Evolutionary conservation across 92 coral and sea anemone species (phyloP).

Genomic region (Epizoanthus fatuus): DNA sequence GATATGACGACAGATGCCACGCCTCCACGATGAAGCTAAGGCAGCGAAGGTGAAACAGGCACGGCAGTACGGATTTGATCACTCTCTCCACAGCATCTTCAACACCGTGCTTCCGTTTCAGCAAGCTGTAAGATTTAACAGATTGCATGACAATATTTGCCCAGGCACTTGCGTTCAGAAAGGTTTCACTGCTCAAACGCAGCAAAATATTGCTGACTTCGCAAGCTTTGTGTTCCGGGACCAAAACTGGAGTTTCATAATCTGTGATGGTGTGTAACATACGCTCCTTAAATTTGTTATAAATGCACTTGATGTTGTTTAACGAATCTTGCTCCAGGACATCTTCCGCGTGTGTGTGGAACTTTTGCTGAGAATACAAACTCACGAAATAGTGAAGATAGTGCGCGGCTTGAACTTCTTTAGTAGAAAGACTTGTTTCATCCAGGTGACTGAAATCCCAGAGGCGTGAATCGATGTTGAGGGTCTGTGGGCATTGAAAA

Average conservation of each 20-base stretch:
- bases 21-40: slow-evolving; percentile 8
- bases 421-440: not conserved
- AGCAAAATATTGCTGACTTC: slow-evolving; percentile 6
- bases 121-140: not conserved
- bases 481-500: not conserved
- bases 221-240: slow-evolving; percentile 2
- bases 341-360: not conserved
- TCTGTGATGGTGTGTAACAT: not conserved
- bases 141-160: slow-evolving; percentile 20
- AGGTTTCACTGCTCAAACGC: not conserved
- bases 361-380: not conserved
- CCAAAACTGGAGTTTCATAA: not conserved
- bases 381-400: slow-evolving; percentile 21
- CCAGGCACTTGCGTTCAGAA: slow-evolving; percentile 32
- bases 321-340: slow-evolving; percentile 8
- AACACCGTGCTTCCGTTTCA: not conserved
- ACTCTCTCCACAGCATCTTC: slow-evolving; percentile 11
- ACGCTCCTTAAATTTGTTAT: not conserved
- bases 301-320: slow-evolving; percentile 7
- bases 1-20: slow-evolving; percentile 8
- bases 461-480: not conserved
- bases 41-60: slow-evolving; percentile 17
- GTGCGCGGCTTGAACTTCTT: not conserved
- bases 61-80: not conserved
- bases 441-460: slow-evolving; percentile 24